Evolutionary conservation across 1,140 invertebrate genomes (phyloP).

Genomic region (Medauroidea extradentata): DNA sequence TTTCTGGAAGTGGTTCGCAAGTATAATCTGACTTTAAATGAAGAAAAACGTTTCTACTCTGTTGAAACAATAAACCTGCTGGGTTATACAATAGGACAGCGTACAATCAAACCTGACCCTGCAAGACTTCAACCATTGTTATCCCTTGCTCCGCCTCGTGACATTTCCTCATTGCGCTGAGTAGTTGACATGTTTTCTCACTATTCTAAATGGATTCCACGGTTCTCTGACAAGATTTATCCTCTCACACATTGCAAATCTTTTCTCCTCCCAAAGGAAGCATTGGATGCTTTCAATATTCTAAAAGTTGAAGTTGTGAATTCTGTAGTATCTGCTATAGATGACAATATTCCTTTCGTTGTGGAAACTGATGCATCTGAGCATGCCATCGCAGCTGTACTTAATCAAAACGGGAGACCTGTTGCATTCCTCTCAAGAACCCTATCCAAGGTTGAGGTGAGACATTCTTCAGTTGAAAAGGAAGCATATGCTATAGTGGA

Average conservation of each 20-base stretch:
- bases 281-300: not conserved
- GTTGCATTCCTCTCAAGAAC: not conserved
- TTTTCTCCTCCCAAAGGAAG: not conserved
- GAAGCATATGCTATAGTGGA: no score
- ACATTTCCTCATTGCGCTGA: not conserved
- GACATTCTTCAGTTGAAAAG: no score
- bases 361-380: not conserved
- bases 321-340: not conserved
- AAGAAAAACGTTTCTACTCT: not conserved
- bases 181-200: no score
- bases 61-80: not conserved
- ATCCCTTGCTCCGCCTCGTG: not conserved
- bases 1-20: conserved; percentile 3
- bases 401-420: not conserved
- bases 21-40: not conserved
- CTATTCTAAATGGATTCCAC: not conserved
- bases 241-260: not conserved
- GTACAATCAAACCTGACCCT: not conserved
- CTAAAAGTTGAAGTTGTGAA: not conserved
- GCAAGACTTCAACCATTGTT: not conserved
- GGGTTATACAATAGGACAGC: not conserved
- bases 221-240: not conserved
- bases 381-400: not conserved
- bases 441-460: not conserved
- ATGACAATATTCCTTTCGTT: not conserved